These are phyloP conservation scores for Anseranas semipalmata DNA, from an alignment of 2,113 vertebrate species.

Conservation along the genomic window DNA sequence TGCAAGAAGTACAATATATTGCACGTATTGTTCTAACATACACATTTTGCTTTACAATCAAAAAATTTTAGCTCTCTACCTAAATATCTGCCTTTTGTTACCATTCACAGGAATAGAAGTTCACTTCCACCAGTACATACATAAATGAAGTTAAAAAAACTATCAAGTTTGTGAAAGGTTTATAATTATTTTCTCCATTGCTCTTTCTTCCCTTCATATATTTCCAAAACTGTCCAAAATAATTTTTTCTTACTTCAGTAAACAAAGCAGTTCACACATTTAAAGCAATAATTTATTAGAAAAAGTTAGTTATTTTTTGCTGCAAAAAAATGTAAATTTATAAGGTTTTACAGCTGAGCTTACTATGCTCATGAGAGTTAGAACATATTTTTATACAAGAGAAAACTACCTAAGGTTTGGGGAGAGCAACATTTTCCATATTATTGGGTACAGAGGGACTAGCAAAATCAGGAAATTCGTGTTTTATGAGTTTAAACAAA, in stretches of 20 bases:
- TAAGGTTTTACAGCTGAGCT: slow-evolving; percentile 34
- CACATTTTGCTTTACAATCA: neutral
- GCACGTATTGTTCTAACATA: neutral
- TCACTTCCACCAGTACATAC: fast-evolving
- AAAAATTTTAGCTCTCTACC: neutral
- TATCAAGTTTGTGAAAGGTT: neutral
- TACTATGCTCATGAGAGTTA: slow-evolving; percentile 31
- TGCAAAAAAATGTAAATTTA: slow-evolving; percentile 10
- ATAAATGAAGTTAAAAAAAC: neutral
- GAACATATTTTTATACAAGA: slow-evolving; percentile 45
- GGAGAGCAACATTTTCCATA: slow-evolving; percentile 53
- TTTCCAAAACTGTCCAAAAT: neutral
- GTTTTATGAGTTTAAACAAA: slow-evolving; percentile 68
- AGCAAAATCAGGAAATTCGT: slow-evolving; percentile 71
- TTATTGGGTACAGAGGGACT: slow-evolving; percentile 67
- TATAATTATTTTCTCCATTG: neutral
- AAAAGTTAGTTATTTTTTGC: neutral
- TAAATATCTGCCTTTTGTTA: neutral
- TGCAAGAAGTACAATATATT: neutral
- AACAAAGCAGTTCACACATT: neutral
- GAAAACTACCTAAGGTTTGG: neutral
- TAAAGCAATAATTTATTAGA: slow-evolving; percentile 1
- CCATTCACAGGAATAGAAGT: neutral
- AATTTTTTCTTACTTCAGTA: neutral
- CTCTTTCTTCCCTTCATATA: neutral